These are phyloP conservation scores for Galerucella nymphaeae DNA, from an alignment of 2,888 invertebrate genomes.

Conservation along the genomic window DNA sequence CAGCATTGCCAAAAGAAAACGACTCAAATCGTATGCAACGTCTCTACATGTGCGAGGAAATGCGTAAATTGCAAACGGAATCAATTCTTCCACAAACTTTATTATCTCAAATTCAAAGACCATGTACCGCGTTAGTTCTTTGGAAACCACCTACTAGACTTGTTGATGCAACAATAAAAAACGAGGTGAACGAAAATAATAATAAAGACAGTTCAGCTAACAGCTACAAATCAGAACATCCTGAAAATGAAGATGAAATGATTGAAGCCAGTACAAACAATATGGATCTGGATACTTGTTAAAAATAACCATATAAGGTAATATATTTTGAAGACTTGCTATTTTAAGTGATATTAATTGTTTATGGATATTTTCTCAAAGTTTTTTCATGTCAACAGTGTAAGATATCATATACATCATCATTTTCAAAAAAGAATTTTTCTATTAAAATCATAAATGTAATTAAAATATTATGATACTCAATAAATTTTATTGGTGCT, in stretches of 20 bases:
- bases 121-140: slow-evolving; percentile 82
- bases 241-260: slow-evolving; percentile 37
- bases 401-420: background rate
- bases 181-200: slow-evolving; percentile 55
- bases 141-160: slow-evolving; percentile 76
- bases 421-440: background rate
- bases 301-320: slow-evolving; percentile 20
- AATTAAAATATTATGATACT: background rate
- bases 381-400: background rate
- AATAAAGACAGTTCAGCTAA: slow-evolving; percentile 65
- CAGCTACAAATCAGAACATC: slow-evolving; percentile 54
- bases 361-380: background rate
- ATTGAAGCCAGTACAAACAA: slow-evolving; percentile 38
- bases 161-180: slow-evolving; percentile 52
- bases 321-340: slow-evolving; percentile 39
- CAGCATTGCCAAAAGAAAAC: slow-evolving; percentile 54
- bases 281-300: slow-evolving; percentile 55
- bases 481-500: too few relatives aligned
- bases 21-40: slow-evolving; percentile 61
- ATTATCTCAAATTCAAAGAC: slow-evolving; percentile 73
- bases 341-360: background rate
- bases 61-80: slow-evolving; percentile 74
- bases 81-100: slow-evolving; percentile 75
- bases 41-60: slow-evolving; percentile 75
- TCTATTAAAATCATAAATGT: background rate